Percentiles rank a stretch among this genome's conserved stretches.
Conservation (phyloP, 2,797 vertebrate genomes). For the Helicolenus hilgendorfi region DNA sequence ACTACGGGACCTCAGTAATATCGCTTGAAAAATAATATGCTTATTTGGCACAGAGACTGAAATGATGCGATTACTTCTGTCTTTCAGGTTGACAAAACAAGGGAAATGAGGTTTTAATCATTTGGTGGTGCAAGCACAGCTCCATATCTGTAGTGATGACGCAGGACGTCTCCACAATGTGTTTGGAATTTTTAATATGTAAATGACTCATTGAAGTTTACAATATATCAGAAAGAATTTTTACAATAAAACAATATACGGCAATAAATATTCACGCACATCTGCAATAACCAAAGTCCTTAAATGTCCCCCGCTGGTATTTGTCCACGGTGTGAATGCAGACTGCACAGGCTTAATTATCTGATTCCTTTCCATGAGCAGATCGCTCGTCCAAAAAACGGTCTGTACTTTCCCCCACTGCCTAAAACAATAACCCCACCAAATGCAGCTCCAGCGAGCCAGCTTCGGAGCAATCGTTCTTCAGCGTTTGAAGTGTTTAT, state of each 20-base stretch:
- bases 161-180: background rate
- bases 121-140: background rate
- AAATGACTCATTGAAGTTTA: slow-evolving; percentile 9
- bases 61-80: background rate
- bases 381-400: slow-evolving; percentile 48
- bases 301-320: slow-evolving; percentile 48
- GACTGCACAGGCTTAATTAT: slow-evolving; percentile 53
- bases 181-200: background rate
- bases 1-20: background rate
- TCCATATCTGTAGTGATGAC: background rate
- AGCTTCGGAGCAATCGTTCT: slow-evolving; percentile 63
- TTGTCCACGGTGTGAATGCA: slow-evolving; percentile 64
- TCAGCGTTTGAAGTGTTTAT: slow-evolving; percentile 81
- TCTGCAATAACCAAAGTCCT: slow-evolving; percentile 36
- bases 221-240: background rate
- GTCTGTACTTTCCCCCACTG: slow-evolving; percentile 55
- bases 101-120: slow-evolving; percentile 22
- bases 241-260: background rate
- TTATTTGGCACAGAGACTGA: slow-evolving; percentile 15
- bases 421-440: slow-evolving; percentile 77
- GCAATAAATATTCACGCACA: slow-evolving; percentile 44
- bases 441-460: slow-evolving; percentile 53
- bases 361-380: slow-evolving; percentile 64
- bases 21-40: background rate
- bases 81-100: slow-evolving; percentile 6